Evolutionary conservation across 2,888 invertebrate genomes (phyloP), one percentile per base, ranked within the genome.

Genomic region (Polylopha cassiicola): DNA sequence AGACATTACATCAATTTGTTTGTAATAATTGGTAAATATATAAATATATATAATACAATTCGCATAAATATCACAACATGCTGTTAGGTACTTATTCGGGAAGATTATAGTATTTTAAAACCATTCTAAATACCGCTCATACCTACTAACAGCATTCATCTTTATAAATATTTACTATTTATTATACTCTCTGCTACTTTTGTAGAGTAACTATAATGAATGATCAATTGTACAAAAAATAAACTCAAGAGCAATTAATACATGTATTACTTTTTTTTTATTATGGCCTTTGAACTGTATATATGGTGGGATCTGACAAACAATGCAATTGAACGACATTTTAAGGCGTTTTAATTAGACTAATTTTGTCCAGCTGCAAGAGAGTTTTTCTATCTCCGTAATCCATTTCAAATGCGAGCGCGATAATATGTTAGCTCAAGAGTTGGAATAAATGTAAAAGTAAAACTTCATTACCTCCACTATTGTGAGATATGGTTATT

Each of bases 41-140:
- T 71, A 67, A 70, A 69, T 56, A 65, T 70, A 64, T 51, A 47
- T 54, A 49, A 44, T 43, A 56, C 66, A 59, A 29, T 43, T 52
- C 36, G 37, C 51, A 46, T 61, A 62, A 62, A 58, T 66, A 67
- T 71, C 69, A 71, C 70, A 65, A 51, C 50, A 53, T 50, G 46
- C 38, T 53, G 50, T n/a, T n/a, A n/a, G n/a, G n/a, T n/a, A n/a
- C n/a, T n/a, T n/a, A n/a, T n/a, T n/a, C n/a, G n/a, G n/a, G n/a
- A n/a, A n/a, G n/a, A n/a, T n/a, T n/a, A n/a, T n/a, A n/a, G n/a
- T n/a, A n/a, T n/a, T n/a, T n/a, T n/a, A n/a, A n/a, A n/a, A n/a
- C n/a, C n/a, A n/a, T n/a, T n/a, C n/a, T n/a, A n/a, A n/a, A n/a
- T n/a, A n/a, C n/a, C n/a, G n/a, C n/a, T n/a, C n/a, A n/a, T n/a